Evolutionary conservation across 2,888 invertebrate species (phyloP).

Genomic region (Synergus umbraculus): DNA sequence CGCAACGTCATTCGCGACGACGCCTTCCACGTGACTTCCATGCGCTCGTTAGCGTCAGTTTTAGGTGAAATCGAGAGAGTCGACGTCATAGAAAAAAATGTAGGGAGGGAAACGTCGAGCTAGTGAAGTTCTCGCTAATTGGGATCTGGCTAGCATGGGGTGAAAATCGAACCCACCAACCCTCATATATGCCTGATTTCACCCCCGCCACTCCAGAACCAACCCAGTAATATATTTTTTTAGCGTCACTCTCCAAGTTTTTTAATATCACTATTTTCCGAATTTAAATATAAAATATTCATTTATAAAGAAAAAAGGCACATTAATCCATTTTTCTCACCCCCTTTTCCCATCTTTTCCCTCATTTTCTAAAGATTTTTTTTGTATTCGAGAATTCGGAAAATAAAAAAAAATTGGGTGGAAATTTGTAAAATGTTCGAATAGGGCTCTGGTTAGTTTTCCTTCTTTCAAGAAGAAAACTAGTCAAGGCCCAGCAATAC

Average conservation of each 20-base stretch:
- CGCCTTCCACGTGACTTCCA: slow-evolving; percentile 76
- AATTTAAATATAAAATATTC: too few species aligned
- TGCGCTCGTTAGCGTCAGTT: slow-evolving; percentile 77
- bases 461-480: too few species aligned
- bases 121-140: slow-evolving; percentile 68
- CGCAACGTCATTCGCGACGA: slow-evolving; percentile 58
- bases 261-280: not conserved
- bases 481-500: too few species aligned
- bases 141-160: slow-evolving; percentile 59
- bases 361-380: too few species aligned
- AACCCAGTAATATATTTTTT: not conserved
- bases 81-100: slow-evolving; percentile 66
- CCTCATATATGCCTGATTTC: slow-evolving; percentile 35
- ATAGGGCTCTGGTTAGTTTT: too few species aligned
- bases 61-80: slow-evolving; percentile 74
- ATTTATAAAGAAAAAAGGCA: too few species aligned
- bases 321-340: too few species aligned
- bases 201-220: not conserved
- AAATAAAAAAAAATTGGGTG: too few species aligned
- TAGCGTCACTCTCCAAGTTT: not conserved
- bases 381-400: too few species aligned
- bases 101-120: slow-evolving; percentile 52
- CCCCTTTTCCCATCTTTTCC: too few species aligned
- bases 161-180: slow-evolving; percentile 52
- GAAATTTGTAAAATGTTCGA: too few species aligned